Conservation (phyloP, 2,113 vertebrate species). For the Peromyscus californicus region DNA sequence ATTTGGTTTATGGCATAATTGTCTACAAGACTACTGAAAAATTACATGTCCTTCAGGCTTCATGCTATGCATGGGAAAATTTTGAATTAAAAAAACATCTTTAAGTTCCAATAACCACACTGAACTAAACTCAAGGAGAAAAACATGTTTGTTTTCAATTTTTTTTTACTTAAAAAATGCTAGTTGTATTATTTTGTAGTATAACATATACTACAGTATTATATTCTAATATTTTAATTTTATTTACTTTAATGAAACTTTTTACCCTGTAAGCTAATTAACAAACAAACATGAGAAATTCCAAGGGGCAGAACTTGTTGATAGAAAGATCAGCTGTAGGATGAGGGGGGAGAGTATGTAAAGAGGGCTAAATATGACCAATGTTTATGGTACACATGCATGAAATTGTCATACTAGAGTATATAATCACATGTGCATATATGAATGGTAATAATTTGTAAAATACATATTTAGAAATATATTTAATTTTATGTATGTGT, state of each 20-base stretch:
- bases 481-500: background rate
- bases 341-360: too few relatives aligned
- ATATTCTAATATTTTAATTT: background rate
- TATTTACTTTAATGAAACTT: background rate
- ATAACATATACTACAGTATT: background rate
- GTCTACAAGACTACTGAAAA: background rate
- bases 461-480: background rate
- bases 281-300: background rate
- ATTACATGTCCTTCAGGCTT: background rate
- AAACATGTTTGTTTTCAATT: background rate
- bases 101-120: background rate
- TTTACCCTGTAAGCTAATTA: background rate
- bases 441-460: background rate
- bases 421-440: background rate
- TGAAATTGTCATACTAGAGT: background rate
- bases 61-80: background rate
- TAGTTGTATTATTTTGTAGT: background rate
- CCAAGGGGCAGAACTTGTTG: background rate
- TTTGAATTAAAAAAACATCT: background rate
- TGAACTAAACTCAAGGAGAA: background rate
- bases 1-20: too few relatives aligned
- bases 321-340: fast-evolving
- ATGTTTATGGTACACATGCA: too few relatives aligned
- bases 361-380: too few relatives aligned
- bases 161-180: background rate